A percentile compares a stretch with the other conserved stretches of the same genome.
Conservation (phyloP, 2,888 invertebrate genomes). For the Daptonema setosum region DNA sequence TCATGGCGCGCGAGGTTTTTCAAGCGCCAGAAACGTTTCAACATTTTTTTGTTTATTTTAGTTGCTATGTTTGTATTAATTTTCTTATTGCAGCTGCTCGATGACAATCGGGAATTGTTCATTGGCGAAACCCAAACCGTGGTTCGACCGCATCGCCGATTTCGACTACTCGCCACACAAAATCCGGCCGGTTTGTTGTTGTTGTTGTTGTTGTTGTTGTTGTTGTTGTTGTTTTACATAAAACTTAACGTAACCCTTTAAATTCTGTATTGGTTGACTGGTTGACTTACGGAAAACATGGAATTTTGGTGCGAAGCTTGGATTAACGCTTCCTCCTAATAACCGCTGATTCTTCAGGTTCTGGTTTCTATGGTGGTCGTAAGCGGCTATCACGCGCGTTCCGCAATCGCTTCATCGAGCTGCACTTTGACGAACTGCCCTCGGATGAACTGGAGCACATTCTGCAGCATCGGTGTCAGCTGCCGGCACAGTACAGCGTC, state of each 20-base stretch:
- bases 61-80: too few species aligned
- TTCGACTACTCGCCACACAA: slow-evolving; percentile 94
- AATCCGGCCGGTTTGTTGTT: slow-evolving; percentile 81
- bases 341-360: too few species aligned
- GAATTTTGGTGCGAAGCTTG: too few species aligned
- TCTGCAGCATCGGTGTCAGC: slow-evolving; percentile 60
- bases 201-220: too few species aligned
- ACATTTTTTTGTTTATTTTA: too few species aligned
- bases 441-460: slow-evolving; percentile 62
- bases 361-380: slow-evolving; percentile 46
- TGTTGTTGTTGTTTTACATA: too few species aligned
- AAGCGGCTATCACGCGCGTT: slow-evolving; percentile 85
- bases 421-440: slow-evolving; percentile 89
- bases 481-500: slow-evolving; percentile 64
- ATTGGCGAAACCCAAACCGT: slow-evolving; percentile 85
- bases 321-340: too few species aligned
- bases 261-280: too few species aligned
- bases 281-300: too few species aligned
- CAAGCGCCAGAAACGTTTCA: too few species aligned
- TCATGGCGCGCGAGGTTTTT: too few species aligned
- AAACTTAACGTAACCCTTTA: too few species aligned
- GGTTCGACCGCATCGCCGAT: slow-evolving; percentile 73
- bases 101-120: slow-evolving; percentile 91
- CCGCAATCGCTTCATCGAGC: slow-evolving; percentile 82
- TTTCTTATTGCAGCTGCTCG: slow-evolving; percentile 42